Percentiles rank a stretch among this genome's conserved stretches.
phyloP scores from a whole-genome alignment of 2,888 invertebrate genomes.

The Allacma fusca region DNA sequence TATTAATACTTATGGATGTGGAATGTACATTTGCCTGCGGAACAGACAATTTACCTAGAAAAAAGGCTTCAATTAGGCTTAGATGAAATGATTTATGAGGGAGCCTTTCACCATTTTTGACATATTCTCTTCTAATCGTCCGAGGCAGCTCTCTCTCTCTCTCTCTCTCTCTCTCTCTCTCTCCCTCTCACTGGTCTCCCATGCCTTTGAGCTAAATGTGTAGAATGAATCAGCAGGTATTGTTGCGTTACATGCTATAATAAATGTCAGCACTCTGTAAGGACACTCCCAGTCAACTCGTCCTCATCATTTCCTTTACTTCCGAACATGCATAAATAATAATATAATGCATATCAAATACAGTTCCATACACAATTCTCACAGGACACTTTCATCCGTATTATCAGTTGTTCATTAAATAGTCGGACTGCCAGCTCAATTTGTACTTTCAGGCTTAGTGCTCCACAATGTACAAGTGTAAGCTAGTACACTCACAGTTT shows the following conservation, averaged over 20 bases:
- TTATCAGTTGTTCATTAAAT: too few species aligned
- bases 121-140: slow-evolving; percentile 42
- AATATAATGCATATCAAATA: too few species aligned
- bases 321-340: background rate
- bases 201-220: slow-evolving; percentile 22
- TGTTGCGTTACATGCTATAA: slow-evolving; percentile 36
- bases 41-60: slow-evolving; percentile 36
- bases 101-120: slow-evolving; percentile 38
- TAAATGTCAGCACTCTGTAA: slow-evolving; percentile 43
- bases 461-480: too few species aligned
- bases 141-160: slow-evolving; percentile 29
- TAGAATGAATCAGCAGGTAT: slow-evolving; percentile 44
- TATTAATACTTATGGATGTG: slow-evolving; percentile 11
- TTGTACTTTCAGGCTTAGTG: too few species aligned
- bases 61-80: slow-evolving; percentile 41
- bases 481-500: too few species aligned
- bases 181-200: slow-evolving; percentile 13
- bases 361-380: too few species aligned
- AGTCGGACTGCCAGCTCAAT: too few species aligned
- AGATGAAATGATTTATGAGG: slow-evolving; percentile 42
- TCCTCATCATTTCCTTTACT: slow-evolving; percentile 21
- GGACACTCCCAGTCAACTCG: slow-evolving; percentile 39
- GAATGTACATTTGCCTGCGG: slow-evolving; percentile 30
- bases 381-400: too few species aligned
- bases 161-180: too few species aligned